phyloP scores from a whole-genome alignment of 2,797 vertebrate genomes.

The Peromyscus attwateri region DNA sequence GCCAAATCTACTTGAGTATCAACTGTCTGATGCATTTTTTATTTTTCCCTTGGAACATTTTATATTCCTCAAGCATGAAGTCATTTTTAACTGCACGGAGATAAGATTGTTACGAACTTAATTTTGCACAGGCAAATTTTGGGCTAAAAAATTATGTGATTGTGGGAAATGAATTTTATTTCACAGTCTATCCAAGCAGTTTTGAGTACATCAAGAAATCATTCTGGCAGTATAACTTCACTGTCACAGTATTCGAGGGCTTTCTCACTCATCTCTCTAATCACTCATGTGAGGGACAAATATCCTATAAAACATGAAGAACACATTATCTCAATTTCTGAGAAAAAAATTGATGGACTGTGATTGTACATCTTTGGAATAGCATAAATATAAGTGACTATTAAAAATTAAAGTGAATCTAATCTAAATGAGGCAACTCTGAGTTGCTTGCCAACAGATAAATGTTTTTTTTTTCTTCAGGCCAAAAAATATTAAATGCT shows the following conservation, averaged over 20 bases:
- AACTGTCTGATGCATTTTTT: slow-evolving; percentile 21
- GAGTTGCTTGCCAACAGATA: slow-evolving; percentile 27
- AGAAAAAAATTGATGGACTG: not conserved
- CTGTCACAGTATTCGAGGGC: not conserved
- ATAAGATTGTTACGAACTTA: slow-evolving; percentile 35
- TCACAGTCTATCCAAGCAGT: not conserved
- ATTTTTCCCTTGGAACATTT: slow-evolving; percentile 64
- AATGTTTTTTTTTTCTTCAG: slow-evolving; percentile 16
- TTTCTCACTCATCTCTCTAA: not conserved
- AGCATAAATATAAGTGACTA: slow-evolving; percentile 13
- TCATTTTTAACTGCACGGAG: slow-evolving; percentile 56
- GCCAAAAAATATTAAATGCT: slow-evolving; percentile 45
- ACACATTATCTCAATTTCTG: slow-evolving; percentile 18
- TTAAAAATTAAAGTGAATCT: slow-evolving; percentile 60
- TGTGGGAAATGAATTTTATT: slow-evolving; percentile 33
- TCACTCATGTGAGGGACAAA: not conserved
- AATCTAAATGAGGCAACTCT: slow-evolving; percentile 30
- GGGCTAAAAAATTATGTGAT: slow-evolving; percentile 44
- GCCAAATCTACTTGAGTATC: not conserved
- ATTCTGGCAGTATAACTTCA: not conserved
- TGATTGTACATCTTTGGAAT: not conserved
- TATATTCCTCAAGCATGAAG: slow-evolving; percentile 54
- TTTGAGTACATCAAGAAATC: not conserved
- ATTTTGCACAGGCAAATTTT: slow-evolving; percentile 21
- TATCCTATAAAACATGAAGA: not conserved